Base-by-base conservation (phyloP, 2,888 invertebrate species). In the Leistus spinibarbis region DNA sequence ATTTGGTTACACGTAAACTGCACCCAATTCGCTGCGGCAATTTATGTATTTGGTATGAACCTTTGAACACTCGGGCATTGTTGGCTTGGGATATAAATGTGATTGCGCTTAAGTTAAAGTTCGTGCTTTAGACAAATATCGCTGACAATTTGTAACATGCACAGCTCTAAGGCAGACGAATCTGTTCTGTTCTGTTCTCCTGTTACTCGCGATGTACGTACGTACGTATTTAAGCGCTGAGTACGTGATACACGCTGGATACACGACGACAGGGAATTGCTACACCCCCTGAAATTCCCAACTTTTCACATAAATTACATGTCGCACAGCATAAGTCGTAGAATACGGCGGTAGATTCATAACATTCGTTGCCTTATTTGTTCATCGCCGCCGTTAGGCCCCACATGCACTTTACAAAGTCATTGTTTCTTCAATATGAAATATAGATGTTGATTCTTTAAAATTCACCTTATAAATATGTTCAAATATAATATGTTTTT, bases 171-270 rank as follows among this genome's bases (percentile, higher is more conserved):
- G 23, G 63, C 63, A 63, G 24, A 69, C 27, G 69, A 24, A 69
- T 69, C 69, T 27, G 57, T 69, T 69, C n/a, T 22, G 19, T 57
- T 69, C 69, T 27, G 57, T 69, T 69, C n/a, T 22, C 54, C 69
- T 40, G 40, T 40, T 16, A 57, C 57, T 56, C 54, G 17, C 66
- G 4, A 17, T 13, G 40, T 27, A 40, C 19, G 5, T 62, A 20
- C 62, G 22, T 24, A 17, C 3, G 23, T 13, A 62, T n/a, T 62
- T 62, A 24, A 62, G 24, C 22, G 16, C 62, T 5, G 5, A 7
- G 22, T 23, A 62, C 24, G 4, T 17, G 1, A 13, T 60, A 60
- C 5, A 17, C 23, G 2, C 23, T 13, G 10, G 23, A 5, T 23
- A 62, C 22, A 3, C 19, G 60, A n/a, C 20, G 65, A 19, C 10